Evolutionary conservation across 2,888 invertebrate species (phyloP).

Genomic region (Craniophora ligustri): DNA sequence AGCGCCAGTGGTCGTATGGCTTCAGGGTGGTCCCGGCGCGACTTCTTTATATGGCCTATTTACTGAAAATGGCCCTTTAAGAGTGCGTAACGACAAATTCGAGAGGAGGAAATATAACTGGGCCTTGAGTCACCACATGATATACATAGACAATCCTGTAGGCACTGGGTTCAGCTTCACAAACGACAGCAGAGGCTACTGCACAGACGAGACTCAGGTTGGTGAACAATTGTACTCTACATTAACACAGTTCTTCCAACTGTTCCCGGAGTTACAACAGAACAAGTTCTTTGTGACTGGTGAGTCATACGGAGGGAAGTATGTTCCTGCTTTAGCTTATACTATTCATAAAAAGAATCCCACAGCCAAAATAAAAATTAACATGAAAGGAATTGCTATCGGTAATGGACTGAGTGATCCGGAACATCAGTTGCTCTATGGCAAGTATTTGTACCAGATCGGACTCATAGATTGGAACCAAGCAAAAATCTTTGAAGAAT

Average conservation of each 20-base stretch:
- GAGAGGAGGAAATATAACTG: conserved; percentile 92
- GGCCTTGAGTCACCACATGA: conserved; percentile 93
- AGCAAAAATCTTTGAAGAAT: conserved; percentile 87
- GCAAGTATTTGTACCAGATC: conserved; percentile 93
- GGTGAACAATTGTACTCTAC: conserved; percentile 94
- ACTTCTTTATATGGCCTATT: conserved; percentile 94
- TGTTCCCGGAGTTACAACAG: conserved; percentile 93
- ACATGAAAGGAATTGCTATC: conserved; percentile 91
- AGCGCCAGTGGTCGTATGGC: conserved; percentile 94
- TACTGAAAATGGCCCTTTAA: conserved; percentile 94
- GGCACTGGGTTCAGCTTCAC: conserved; percentile 98
- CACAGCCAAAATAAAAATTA: conserved; percentile 90
- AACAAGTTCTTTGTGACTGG: conserved; percentile 96
- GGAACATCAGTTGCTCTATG: conserved; percentile 92
- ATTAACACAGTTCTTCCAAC: conserved; percentile 93
- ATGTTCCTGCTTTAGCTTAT: conserved; percentile 93
- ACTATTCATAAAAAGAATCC: conserved; percentile 91
- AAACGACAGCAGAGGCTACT: conserved; percentile 92
- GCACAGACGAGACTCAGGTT: conserved; percentile 93
- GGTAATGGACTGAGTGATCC: conserved; percentile 95
- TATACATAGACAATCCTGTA: conserved; percentile 98
- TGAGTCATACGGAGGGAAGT: conserved; percentile 95
- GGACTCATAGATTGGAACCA: conserved; percentile 92
- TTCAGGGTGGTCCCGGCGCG: conserved; percentile 96
- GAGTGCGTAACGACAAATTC: conserved; percentile 75